Evolutionary conservation across 2,797 vertebrate species (phyloP), one percentile per base, ranked within the genome.

Genomic region (Limnodromus scolopaceus): DNA sequence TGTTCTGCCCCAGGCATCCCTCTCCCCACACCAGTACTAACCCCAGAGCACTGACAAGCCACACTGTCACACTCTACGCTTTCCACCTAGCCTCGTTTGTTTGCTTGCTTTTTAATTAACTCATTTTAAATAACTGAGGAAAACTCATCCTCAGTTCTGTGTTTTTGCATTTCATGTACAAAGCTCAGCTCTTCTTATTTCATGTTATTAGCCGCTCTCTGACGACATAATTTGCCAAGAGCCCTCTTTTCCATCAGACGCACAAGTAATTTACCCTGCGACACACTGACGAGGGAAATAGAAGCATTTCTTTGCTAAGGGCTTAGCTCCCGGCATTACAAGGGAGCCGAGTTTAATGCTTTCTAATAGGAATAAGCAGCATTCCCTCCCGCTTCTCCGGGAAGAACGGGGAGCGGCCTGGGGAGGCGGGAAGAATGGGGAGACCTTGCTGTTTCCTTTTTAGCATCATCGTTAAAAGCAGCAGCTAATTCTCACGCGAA

Each of bases 201-300:
- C 27, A 14, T 58, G 38, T 76, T 70, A 76, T 86, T 88, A 90
- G 65, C 65, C 22, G 38, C 68, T 93, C 60, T 79, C 83, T 30
- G 60, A 83, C 34, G 60, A 77, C 46, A 39, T 16, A 76, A 78
- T 79, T 96, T 92, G 57, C 86, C 86, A 51, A 84, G 81, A 79
- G 68, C 60, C 27, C 61, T 75, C 57, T 87, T 95, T 95, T 61
- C 87, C 64, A 66, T 84, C 66, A 91, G 94, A 25, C 58, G 19
- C n/a, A 13, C 4, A 6, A 78, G 69, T 91, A 85, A 88, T 92
- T 95, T 74, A 77, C 69, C 88, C 77, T 57, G 41, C 60, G 74
- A 79, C 5, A 7, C 28, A 45, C 83, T 64, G 74, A 87, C 86
- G 91, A 87, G 60, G 1, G 10, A 14, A 83, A 91, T 0, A 77